Base-by-base conservation (phyloP, 2,888 invertebrate species). In the Megaustenia siamemsis region DNA sequence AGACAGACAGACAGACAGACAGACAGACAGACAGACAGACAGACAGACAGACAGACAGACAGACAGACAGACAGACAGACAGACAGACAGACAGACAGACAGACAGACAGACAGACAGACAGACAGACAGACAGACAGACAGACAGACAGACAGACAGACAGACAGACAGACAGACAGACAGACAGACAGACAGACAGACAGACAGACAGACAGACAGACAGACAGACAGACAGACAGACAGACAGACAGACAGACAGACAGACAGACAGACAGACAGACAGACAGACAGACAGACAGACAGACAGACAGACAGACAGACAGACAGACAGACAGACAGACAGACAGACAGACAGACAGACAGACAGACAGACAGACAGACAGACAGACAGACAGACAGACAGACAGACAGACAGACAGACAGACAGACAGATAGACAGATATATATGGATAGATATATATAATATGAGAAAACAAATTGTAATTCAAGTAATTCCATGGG, bases 31-130 rank as follows among this genome's bases (percentile, higher is more conserved):
- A 82, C 21, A 71, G 71, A 71, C 24, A 35, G 71, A 71, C 35
- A 32, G 82, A 82, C 32, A 53, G 71, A 71, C 15, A 71, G 82
- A 82, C 35, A 71, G 82, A 82, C 3, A 53, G 71, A 82, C 21
- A 71, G 82, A 82, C 53, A 71, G 71, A 71, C 21, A 38, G 71
- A 71, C 21, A 38, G 71, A 71, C 8, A 38, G 71, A 71, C 21
- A 38, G 71, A 71, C 8, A 38, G 56, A 56, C 18, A 18, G 56
- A 56, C 40, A 38, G 38, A 24, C 24, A 71, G 35, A 71, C 40
- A 32, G 71, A 71, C 40, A 71, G 71, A 71, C 24, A 38, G 38
- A 71, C 40, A 38, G 35, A 71, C 35, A 71, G 35, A 71, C 35
- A 24, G 71, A 71, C 35, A 71, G 24, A 71, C 40, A 71, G 38